Conservation (phyloP, 2,113 vertebrate genomes). For the Sinocyclocheilus anshuiensis region DNA sequence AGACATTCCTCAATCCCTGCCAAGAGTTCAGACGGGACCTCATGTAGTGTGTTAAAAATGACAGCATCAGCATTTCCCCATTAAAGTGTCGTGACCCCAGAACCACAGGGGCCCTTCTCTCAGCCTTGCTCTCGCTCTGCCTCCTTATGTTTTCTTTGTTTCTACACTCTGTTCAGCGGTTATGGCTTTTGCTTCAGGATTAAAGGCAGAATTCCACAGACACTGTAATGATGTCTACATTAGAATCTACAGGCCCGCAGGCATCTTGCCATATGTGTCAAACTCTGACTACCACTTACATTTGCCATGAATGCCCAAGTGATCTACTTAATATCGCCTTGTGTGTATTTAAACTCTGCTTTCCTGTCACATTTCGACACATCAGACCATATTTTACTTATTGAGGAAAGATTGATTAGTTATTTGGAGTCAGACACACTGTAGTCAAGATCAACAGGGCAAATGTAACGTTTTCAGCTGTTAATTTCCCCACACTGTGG, state of each 20-base stretch:
- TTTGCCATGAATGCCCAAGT: not conserved
- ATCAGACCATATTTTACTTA: not conserved
- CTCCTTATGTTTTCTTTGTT: conserved; percentile 23
- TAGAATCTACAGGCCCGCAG: conserved; percentile 22
- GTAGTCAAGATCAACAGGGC: not conserved
- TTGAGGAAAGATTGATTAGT: too few relatives aligned
- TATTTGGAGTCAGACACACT: too few relatives aligned
- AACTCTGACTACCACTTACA: not conserved
- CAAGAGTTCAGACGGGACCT: not conserved
- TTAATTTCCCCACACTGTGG: not conserved
- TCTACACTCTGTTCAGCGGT: conserved; percentile 5
- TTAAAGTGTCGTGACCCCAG: conserved; percentile 19
- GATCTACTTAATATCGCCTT: not conserved
- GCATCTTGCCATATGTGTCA: conserved; percentile 1
- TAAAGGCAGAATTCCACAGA: conserved; percentile 18
- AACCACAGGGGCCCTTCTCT: conserved; percentile 1
- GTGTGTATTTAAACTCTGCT: not conserved
- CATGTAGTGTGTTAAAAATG: conserved; percentile 20
- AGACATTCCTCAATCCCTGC: not conserved
- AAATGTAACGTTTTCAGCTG: not conserved
- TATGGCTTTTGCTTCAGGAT: conserved; percentile 19
- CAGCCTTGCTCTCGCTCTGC: not conserved
- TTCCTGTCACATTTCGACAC: not conserved
- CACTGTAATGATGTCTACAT: conserved; percentile 33
- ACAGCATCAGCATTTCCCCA: conserved; percentile 16